Evolutionary conservation across 1,140 invertebrate genomes (phyloP).

Genomic region (Scylla paramamosain): DNA sequence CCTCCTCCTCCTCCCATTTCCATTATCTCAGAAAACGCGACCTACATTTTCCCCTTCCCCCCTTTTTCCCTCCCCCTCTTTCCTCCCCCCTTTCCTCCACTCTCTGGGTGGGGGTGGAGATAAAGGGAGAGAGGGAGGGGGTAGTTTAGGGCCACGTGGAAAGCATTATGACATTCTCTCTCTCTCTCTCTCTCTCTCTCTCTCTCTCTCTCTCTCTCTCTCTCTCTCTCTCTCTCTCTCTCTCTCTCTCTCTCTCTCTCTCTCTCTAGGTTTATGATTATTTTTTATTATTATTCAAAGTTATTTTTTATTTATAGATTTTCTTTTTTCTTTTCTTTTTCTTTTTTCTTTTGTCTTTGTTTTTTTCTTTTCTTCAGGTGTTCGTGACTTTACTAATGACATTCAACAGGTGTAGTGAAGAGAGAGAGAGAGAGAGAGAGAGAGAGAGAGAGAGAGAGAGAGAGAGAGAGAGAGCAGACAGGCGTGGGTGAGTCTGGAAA

Average conservation of each 20-base stretch:
- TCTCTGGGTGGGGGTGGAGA: not conserved
- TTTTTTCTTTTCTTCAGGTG: not conserved
- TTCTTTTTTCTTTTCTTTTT: not conserved
- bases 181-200: not conserved
- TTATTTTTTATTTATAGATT: not conserved
- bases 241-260: slow-evolving; percentile 15
- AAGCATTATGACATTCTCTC: not conserved
- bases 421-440: not conserved
- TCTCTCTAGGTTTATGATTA: not conserved
- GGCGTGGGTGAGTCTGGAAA: not conserved
- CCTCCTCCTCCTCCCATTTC: no score
- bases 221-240: not conserved
- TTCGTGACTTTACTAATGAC: not conserved
- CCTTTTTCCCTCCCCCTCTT: no score
- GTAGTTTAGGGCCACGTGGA: not conserved
- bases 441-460: not conserved
- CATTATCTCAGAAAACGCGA: not conserved
- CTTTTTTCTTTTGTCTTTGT: not conserved
- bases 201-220: slow-evolving; percentile 28
- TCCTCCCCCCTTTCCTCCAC: no score
- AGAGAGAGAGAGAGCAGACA: not conserved
- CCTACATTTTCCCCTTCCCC: not conserved
- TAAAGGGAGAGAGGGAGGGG: not conserved
- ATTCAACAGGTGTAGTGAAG: not conserved
- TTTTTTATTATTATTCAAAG: not conserved